A percentile compares a stretch with the other conserved stretches of the same genome.
Evolutionary conservation across 2,797 vertebrate species (phyloP).

Genomic region (Brachymystax lenok): DNA sequence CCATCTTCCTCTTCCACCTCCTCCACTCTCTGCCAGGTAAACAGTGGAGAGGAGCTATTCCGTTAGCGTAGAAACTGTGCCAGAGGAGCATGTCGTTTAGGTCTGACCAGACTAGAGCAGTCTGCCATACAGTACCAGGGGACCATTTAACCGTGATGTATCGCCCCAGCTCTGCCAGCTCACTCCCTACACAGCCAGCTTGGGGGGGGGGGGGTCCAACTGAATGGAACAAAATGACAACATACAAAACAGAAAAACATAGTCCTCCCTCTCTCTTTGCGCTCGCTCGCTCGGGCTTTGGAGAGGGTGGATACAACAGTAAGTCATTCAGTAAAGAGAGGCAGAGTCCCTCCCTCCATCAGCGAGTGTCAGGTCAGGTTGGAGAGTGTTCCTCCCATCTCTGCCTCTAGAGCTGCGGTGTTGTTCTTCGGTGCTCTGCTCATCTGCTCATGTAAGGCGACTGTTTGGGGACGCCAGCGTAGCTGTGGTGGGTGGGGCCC

Average conservation of each 20-base stretch:
- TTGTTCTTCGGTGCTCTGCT: constrained; percentile 78
- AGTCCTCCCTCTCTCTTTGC: constrained; percentile 49
- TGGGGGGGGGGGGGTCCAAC: constrained; percentile 48
- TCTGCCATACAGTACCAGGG: constrained; percentile 37
- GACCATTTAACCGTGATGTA: constrained; percentile 52
- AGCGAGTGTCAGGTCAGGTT: constrained; percentile 43
- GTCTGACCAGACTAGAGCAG: no score
- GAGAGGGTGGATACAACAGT: constrained; percentile 51
- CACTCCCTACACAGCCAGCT: constrained; percentile 50
- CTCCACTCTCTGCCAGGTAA: constrained; percentile 27
- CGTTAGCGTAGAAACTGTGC: constrained; percentile 31
- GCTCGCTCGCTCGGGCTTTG: constrained; percentile 42
- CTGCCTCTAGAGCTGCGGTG: constrained; percentile 36
- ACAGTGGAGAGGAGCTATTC: constrained; percentile 20
- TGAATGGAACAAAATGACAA: constrained; percentile 66
- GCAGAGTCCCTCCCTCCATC: neutral
- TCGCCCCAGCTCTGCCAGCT: constrained; percentile 11
- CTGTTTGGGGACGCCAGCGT: constrained; percentile 96
- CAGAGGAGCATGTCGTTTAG: constrained; percentile 20
- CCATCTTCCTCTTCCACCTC: constrained; percentile 33
- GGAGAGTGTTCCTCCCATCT: constrained; percentile 35
- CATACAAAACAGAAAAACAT: constrained; percentile 67
- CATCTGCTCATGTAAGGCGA: constrained; percentile 99
- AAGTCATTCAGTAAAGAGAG: constrained; percentile 54
- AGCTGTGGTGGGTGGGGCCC: constrained; percentile 97